Percentiles rank a stretch among this genome's conserved stretches.
These are phyloP conservation scores for Silurus lanzhouensis DNA, from an alignment of 2,797 vertebrate species.

Conservation along the genomic window DNA sequence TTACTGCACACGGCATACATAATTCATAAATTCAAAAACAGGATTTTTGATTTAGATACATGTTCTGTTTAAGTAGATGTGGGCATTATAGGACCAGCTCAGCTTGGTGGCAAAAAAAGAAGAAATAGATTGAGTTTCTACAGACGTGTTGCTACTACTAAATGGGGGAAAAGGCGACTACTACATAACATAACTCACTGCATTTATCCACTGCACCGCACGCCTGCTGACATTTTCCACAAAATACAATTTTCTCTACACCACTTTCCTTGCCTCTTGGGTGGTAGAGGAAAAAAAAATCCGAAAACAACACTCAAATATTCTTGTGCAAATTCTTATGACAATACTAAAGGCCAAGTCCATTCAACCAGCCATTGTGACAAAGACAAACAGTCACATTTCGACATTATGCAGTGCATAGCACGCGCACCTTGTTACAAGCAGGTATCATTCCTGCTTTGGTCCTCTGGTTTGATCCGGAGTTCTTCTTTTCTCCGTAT, in stretches of 20 bases:
- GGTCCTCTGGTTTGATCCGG: neutral
- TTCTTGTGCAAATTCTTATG: slow-evolving; percentile 14
- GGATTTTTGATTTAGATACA: neutral
- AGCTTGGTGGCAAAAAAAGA: neutral
- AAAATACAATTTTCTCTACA: slow-evolving; percentile 43
- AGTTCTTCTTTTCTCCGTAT: neutral
- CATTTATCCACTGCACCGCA: slow-evolving; percentile 14
- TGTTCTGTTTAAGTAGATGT: neutral
- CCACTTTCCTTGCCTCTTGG: slow-evolving; percentile 39
- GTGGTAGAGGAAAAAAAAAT: slow-evolving; percentile 16
- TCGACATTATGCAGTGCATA: neutral
- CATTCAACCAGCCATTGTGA: slow-evolving; percentile 27
- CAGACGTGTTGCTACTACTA: slow-evolving; percentile 12
- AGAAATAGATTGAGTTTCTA: slow-evolving; percentile 22
- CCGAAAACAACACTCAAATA: slow-evolving; percentile 34
- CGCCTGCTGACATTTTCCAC: slow-evolving; percentile 42
- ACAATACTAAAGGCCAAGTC: slow-evolving; percentile 39
- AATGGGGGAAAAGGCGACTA: slow-evolving; percentile 15
- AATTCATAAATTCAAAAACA: neutral
- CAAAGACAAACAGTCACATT: slow-evolving; percentile 15
- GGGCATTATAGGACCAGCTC: slow-evolving; percentile 14
- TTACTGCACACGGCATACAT: neutral
- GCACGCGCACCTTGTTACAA: neutral
- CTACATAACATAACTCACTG: slow-evolving; percentile 21
- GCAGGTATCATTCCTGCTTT: neutral